Conservation (phyloP, 1,140 invertebrate genomes). For the Rhopalosiphum padi region DNA sequence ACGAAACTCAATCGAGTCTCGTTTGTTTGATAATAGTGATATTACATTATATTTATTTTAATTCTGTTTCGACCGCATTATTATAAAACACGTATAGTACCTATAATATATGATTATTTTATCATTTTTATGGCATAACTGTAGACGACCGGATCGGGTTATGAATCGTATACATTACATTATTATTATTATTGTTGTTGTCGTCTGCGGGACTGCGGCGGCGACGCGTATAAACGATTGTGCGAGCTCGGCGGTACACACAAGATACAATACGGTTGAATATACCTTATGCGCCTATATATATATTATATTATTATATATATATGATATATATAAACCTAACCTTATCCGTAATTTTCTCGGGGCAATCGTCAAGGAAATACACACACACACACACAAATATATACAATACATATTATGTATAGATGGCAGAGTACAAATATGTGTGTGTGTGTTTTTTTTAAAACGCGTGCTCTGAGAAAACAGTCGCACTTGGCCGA, state of each 20-base stretch:
- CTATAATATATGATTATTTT: constrained; percentile 9
- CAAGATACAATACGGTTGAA: not conserved
- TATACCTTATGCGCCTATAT: not conserved
- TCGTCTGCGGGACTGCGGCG: not conserved
- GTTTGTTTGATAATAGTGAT: not conserved
- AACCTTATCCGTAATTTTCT: constrained; percentile 7
- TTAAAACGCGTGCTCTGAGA: not conserved
- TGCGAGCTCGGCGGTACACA: not conserved
- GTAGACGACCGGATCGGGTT: not conserved
- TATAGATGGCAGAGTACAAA: not conserved
- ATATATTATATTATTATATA: no score
- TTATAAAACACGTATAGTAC: not conserved
- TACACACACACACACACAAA: not conserved
- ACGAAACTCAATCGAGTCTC: not conserved
- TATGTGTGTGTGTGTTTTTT: not conserved
- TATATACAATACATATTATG: not conserved
- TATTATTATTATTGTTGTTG: not conserved
- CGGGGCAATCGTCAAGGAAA: not conserved
- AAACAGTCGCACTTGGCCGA: constrained; percentile 8
- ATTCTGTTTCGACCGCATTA: not conserved
- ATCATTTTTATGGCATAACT: not conserved
- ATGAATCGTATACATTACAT: not conserved
- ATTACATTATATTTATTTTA: not conserved
- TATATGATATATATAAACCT: not conserved
- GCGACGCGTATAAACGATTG: not conserved